Percentiles rank a stretch among this genome's conserved stretches.
Conservation (phyloP, 2,113 vertebrate species). For the Syngnathoides biaculeatus region DNA sequence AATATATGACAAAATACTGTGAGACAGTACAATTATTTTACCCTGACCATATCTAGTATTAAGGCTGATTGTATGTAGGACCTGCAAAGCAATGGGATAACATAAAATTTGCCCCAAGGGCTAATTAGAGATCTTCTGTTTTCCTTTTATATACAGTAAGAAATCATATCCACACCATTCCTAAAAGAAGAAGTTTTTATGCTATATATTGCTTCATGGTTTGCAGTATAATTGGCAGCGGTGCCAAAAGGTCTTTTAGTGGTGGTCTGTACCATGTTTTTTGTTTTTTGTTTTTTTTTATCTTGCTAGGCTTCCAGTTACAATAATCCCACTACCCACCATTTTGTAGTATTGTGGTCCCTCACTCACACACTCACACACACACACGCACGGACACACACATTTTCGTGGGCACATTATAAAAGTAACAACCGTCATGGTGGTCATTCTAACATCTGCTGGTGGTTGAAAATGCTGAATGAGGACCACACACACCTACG, state of each 20-base stretch:
- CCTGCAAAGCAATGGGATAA: neutral
- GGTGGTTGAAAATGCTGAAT: constrained; percentile 36
- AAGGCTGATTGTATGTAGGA: too few relatives aligned
- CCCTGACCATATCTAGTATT: too few relatives aligned
- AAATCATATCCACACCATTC: neutral
- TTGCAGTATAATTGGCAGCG: neutral
- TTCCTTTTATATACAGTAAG: neutral
- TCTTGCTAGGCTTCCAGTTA: constrained; percentile 36
- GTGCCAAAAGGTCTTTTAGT: constrained; percentile 4
- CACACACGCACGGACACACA: constrained; percentile 17
- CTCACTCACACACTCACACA: constrained; percentile 9
- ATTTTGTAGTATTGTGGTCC: constrained; percentile 28
- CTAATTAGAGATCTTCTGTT: neutral
- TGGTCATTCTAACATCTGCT: constrained; percentile 64
- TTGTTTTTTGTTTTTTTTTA: too few relatives aligned
- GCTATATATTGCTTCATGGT: neutral
- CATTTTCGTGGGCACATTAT: constrained; percentile 17
- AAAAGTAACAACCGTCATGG: constrained; percentile 47
- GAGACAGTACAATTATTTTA: too few relatives aligned
- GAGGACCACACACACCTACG: constrained; percentile 54
- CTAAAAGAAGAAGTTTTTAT: neutral
- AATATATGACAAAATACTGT: too few relatives aligned
- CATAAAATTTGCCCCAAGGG: neutral
- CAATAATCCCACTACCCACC: constrained; percentile 38
- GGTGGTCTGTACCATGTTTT: constrained; percentile 36